Conservation (phyloP, 2,888 invertebrate species). For the Argynnis bischoffii region DNA sequence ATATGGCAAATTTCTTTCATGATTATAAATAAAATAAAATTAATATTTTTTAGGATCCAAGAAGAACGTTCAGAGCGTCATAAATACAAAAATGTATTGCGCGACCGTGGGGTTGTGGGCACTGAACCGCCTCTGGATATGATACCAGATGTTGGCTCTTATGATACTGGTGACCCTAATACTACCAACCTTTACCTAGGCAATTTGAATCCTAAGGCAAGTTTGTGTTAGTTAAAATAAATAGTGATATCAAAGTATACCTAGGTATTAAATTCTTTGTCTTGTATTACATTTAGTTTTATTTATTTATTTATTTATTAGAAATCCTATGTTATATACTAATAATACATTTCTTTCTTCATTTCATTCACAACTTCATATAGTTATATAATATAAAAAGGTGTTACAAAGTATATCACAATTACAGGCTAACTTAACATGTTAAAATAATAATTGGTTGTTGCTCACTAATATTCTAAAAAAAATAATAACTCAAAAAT, state of each 20-base stretch:
- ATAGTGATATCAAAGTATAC: neutral
- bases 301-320: too few relatives aligned
- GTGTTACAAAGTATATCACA: too few relatives aligned
- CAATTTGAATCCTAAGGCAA: conserved; percentile 97
- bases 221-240: neutral
- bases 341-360: too few relatives aligned
- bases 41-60: conserved; percentile 88
- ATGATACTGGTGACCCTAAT: conserved; percentile 97
- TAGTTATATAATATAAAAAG: too few relatives aligned
- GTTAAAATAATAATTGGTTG: too few relatives aligned
- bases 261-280: neutral
- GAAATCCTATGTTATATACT: too few relatives aligned
- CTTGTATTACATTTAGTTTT: too few relatives aligned
- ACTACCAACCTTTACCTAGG: conserved; percentile 99
- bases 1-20: too few relatives aligned
- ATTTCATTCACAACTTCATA: too few relatives aligned
- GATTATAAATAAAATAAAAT: neutral
- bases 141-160: conserved; percentile 86
- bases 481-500: too few relatives aligned
- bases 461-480: too few relatives aligned
- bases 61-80: conserved; percentile 98
- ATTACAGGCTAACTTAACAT: too few relatives aligned
- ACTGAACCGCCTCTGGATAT: conserved; percentile 51
- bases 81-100: conserved; percentile 90
- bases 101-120: conserved; percentile 71